Conservation (phyloP, 2,888 invertebrate genomes). For the Pantelozetes paolii region DNA sequence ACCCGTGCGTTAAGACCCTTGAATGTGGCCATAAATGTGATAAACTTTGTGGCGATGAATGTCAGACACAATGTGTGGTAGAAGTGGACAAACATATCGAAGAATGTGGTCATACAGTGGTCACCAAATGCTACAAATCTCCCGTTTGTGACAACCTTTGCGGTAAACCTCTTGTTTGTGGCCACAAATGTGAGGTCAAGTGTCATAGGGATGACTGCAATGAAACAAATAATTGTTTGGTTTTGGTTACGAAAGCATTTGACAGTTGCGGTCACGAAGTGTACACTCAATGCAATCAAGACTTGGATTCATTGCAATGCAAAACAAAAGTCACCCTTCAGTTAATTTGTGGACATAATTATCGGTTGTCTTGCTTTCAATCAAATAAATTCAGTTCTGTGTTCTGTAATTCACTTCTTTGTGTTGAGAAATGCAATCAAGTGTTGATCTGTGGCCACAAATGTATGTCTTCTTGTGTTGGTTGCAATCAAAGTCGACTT, state of each 20-base stretch:
- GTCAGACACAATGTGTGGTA: neutral
- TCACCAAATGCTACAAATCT: neutral
- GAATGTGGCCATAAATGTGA: neutral
- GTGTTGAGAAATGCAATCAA: neutral
- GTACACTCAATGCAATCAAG: neutral
- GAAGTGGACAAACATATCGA: neutral
- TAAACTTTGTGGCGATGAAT: neutral
- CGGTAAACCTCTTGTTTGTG: neutral
- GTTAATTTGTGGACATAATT: slow-evolving; percentile 51
- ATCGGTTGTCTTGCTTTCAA: no score
- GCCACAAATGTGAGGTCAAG: neutral
- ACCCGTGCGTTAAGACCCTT: slow-evolving; percentile 37
- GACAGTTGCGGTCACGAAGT: neutral
- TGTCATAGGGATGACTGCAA: neutral
- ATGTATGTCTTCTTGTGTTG: slow-evolving; percentile 52
- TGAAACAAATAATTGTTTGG: slow-evolving; percentile 12
- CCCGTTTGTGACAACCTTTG: neutral
- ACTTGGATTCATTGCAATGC: neutral
- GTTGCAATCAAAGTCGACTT: slow-evolving; percentile 52
- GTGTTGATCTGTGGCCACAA: slow-evolving; percentile 45
- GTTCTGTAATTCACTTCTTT: no score
- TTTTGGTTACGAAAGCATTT: neutral
- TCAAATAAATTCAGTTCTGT: slow-evolving; percentile 53
- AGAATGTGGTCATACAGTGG: neutral
- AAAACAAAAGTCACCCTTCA: neutral